Evolutionary conservation across 2,888 invertebrate species (phyloP).

Genomic region (Dendrolimus houi): DNA sequence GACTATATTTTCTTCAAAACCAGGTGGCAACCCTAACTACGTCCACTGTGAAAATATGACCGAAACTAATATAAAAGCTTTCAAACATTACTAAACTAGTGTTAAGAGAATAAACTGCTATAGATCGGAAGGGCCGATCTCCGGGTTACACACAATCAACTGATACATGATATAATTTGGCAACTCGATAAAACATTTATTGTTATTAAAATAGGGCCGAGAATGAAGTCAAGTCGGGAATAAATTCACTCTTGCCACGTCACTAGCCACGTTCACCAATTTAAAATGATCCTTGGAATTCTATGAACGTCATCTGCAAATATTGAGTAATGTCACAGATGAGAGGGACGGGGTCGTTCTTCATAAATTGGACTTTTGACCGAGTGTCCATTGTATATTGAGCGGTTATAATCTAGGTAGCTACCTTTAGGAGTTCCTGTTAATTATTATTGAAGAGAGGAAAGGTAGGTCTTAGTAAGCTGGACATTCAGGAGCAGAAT

Average conservation of each 20-base stretch:
- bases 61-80: too few relatives aligned
- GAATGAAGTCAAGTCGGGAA: slow-evolving; percentile 1
- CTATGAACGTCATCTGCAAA: background rate
- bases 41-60: too few relatives aligned
- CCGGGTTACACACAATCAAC: background rate
- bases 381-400: background rate
- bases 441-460: background rate
- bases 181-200: background rate
- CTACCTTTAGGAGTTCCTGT: background rate
- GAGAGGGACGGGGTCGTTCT: slow-evolving; percentile 1
- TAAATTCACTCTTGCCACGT: slow-evolving; percentile 8
- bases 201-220: background rate
- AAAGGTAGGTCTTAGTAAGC: slow-evolving; percentile 11
- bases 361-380: background rate
- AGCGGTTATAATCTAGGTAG: background rate
- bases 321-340: background rate
- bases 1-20: too few relatives aligned
- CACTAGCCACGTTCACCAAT: slow-evolving; percentile 19
- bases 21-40: too few relatives aligned
- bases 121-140: background rate
- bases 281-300: slow-evolving; percentile 11
- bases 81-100: background rate
- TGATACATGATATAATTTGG: background rate
- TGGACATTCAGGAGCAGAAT: slow-evolving; percentile 18
- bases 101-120: background rate